phyloP scores from a whole-genome alignment of 2,797 vertebrate genomes.

The Holocentrus rufus region DNA sequence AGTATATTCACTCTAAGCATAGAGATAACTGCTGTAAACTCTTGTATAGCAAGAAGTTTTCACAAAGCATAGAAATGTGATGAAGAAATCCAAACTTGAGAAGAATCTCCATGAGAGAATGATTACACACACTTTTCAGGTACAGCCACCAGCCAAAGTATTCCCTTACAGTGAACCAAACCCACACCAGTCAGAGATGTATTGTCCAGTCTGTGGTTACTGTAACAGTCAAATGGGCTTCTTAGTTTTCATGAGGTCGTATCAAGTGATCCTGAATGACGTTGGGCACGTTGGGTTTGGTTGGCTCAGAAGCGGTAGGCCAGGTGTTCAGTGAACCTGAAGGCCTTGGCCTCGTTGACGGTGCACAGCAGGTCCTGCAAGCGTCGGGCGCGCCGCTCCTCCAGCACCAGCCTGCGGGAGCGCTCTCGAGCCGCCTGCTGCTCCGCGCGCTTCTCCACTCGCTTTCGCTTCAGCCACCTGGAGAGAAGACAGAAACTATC shows the following conservation, averaged over 20 bases:
- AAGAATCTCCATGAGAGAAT: background rate
- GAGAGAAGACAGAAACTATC: background rate
- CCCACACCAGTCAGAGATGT: background rate
- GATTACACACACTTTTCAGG: background rate
- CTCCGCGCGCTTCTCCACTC: constrained; percentile 86
- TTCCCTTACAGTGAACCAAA: background rate
- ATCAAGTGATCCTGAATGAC: background rate
- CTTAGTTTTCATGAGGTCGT: background rate
- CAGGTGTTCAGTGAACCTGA: constrained; percentile 86
- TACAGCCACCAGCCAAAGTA: background rate
- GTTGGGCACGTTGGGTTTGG: background rate
- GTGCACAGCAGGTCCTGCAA: constrained; percentile 83
- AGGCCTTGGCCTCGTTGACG: constrained; percentile 81
- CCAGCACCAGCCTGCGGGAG: constrained; percentile 85
- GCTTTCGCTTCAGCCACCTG: constrained; percentile 93
- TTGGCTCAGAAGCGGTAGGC: constrained; percentile 77
- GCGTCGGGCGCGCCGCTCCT: constrained; percentile 87
- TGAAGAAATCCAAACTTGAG: background rate
- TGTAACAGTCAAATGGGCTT: background rate
- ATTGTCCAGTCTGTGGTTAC: background rate
- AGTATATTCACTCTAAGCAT: constrained; percentile 19
- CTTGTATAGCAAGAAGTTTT: constrained; percentile 11
- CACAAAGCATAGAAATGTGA: constrained; percentile 5
- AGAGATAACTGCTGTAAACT: constrained; percentile 53
- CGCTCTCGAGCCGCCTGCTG: constrained; percentile 87